phyloP scores from a whole-genome alignment of 2,888 invertebrate genomes.

The Uloborus plumipes region DNA sequence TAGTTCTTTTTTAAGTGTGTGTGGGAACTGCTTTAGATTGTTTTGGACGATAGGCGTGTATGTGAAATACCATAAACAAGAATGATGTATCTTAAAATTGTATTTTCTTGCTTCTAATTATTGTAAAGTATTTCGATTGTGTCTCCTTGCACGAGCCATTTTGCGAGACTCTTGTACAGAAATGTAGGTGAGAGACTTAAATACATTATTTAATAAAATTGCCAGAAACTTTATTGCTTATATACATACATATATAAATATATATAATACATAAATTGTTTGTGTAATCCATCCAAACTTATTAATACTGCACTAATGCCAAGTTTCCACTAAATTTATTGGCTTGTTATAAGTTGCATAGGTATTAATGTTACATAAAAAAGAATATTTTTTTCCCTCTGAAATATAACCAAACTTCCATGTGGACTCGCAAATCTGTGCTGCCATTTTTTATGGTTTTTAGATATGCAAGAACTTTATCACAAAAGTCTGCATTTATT shows the following conservation, averaged over 20 bases:
- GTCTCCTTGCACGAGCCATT: slow-evolving; percentile 16
- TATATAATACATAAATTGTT: slow-evolving; percentile 19
- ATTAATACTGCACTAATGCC: not conserved
- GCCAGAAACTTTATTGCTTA: slow-evolving; percentile 30
- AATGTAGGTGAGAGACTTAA: slow-evolving; percentile 19
- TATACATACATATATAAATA: slow-evolving; percentile 10
- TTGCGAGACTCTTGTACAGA: slow-evolving; percentile 22
- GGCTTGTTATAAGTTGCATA: slow-evolving; percentile 18
- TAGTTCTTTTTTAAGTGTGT: not conserved
- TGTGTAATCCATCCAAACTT: slow-evolving; percentile 29
- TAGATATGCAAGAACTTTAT: slow-evolving; percentile 4
- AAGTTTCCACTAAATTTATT: slow-evolving; percentile 15
- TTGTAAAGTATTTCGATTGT: slow-evolving; percentile 15
- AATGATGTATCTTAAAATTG: slow-evolving; percentile 19
- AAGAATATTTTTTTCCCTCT: not conserved
- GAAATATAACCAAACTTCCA: not conserved
- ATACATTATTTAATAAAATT: slow-evolving; percentile 15
- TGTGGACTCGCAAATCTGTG: slow-evolving; percentile 11
- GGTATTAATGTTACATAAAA: not conserved
- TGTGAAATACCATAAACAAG: slow-evolving; percentile 19
- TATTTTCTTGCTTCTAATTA: slow-evolving; percentile 25
- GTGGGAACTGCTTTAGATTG: slow-evolving; percentile 6
- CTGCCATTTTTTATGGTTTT: slow-evolving; percentile 14
- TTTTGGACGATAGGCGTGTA: slow-evolving; percentile 6
- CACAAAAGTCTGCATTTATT: not conserved